Conservation (phyloP, 2,113 vertebrate genomes). For the Rhinolophus ferrumequinum region DNA sequence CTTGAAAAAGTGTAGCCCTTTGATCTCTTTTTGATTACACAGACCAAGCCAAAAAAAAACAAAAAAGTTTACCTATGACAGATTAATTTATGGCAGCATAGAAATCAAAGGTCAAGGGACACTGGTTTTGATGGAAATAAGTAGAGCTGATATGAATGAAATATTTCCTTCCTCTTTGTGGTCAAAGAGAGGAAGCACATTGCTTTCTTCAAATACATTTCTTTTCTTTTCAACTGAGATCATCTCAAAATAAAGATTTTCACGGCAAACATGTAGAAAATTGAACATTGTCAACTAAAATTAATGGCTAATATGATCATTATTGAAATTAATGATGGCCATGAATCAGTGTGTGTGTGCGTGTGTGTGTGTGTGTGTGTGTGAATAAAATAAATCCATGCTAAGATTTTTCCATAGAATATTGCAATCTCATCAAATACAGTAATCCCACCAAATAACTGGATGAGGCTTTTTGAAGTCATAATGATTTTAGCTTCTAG, state of each 20-base stretch:
- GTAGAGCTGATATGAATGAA: not conserved
- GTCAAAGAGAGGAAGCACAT: not conserved
- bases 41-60: not conserved
- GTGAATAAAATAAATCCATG: not conserved
- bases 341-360: not conserved
- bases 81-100: not conserved
- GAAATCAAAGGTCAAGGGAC: not conserved
- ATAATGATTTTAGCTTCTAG: not conserved
- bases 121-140: not conserved
- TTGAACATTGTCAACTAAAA: not conserved
- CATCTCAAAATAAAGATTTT: not conserved
- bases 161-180: not conserved
- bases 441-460: not conserved
- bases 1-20: not conserved
- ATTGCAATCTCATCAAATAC: not conserved
- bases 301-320: not conserved
- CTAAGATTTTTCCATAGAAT: not conserved
- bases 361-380: not conserved
- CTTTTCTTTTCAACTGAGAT: not conserved
- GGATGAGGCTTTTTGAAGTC: not conserved
- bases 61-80: not conserved
- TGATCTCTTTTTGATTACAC: not conserved
- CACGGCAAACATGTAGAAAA: not conserved
- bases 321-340: conserved; percentile 63
- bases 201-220: not conserved